Base-by-base conservation (phyloP, 2,797 vertebrate species). In the Decapterus maruadsi region DNA sequence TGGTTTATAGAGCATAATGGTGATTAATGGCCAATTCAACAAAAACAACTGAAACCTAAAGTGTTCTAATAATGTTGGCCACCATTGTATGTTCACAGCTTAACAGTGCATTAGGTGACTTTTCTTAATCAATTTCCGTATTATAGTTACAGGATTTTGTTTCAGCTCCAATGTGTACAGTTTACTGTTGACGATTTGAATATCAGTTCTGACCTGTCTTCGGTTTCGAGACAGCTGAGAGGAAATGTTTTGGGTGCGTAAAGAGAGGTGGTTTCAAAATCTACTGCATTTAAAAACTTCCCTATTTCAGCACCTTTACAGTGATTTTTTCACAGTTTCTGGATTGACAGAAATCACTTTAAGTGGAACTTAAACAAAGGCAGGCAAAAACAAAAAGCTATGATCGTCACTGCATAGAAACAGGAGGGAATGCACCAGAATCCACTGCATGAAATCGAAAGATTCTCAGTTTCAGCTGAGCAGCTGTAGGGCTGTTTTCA, bases 401-500 rank as follows among this genome's bases (percentile, higher is more conserved):
- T 22, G 13, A 9, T 16, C 12, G 11, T 5, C 31, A 63, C 10
- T 0, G 2, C 59, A 6, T 8, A 17, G 68, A 78, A 83, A 63
- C 76, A 11, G 56, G 83, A 53, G 69, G 40, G 0, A 22, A 71
- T 54, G 68, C 66, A 82, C 48, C 65, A 1, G 20, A 71, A 83
- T 50, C 13, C 17, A 0, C 31, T 43, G 10, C 31, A 59, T 65
- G 72, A 90, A 77, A 89, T n/a, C 0, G 48, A 87, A 85, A 86
- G 7, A 63, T 0, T 90, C 48, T 91, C 80, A 51, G 75, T 94
- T 92, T 91, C 88, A 50, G n/a, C 20, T 67, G 20, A 40, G n/a
- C 92, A 93, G 86, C 87, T 93, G 91, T 57, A 6, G 8, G 19
- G 16, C 4, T 40, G 38, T 22, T 65, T 68, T n/a, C 0, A 26